phyloP scores from a whole-genome alignment of 2,797 vertebrate species.

The Aeoliscus strigatus region DNA sequence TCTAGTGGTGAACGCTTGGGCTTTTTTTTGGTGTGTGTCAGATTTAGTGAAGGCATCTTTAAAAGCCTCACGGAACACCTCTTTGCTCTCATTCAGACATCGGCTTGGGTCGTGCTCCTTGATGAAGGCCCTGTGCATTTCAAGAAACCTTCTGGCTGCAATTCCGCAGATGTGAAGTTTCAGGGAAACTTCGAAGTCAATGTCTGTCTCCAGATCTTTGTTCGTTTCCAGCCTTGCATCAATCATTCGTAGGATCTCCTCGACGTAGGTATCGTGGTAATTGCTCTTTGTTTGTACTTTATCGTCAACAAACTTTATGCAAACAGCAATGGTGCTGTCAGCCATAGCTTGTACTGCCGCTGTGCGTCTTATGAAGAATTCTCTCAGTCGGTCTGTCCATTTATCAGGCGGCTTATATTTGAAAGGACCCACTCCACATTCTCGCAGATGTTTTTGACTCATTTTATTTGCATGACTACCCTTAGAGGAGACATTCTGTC shows the following conservation, averaged over 20 bases:
- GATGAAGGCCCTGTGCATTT: slow-evolving; percentile 56
- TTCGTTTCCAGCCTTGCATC: slow-evolving; percentile 23
- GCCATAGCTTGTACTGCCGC: slow-evolving; percentile 10
- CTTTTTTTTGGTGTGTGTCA: slow-evolving; percentile 65
- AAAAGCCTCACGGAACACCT: slow-evolving; percentile 48
- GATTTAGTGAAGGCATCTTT: slow-evolving; percentile 50
- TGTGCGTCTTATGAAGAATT: rapidly evolving
- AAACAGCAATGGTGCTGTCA: slow-evolving; percentile 31
- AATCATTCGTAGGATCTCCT: slow-evolving; percentile 52
- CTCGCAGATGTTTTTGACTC: rapidly evolving
- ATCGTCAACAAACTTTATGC: slow-evolving; percentile 5
- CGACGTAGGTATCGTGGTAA: slow-evolving; percentile 57
- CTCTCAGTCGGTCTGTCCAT: rapidly evolving
- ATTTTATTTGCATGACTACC: slow-evolving; percentile 37
- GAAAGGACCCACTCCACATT: slow-evolving; percentile 12
- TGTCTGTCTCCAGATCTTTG: background rate
- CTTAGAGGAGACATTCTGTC: slow-evolving; percentile 32
- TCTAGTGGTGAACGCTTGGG: slow-evolving; percentile 46
- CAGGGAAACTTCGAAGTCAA: slow-evolving; percentile 51
- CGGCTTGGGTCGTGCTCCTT: slow-evolving; percentile 39
- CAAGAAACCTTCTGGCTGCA: slow-evolving; percentile 51
- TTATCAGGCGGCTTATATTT: background rate
- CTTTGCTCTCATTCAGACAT: slow-evolving; percentile 47
- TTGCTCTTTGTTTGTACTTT: slow-evolving; percentile 15
- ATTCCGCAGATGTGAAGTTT: slow-evolving; percentile 60